Evolutionary conservation across 2,888 invertebrate species (phyloP).

Genomic region (Catotricha subobsoleta): DNA sequence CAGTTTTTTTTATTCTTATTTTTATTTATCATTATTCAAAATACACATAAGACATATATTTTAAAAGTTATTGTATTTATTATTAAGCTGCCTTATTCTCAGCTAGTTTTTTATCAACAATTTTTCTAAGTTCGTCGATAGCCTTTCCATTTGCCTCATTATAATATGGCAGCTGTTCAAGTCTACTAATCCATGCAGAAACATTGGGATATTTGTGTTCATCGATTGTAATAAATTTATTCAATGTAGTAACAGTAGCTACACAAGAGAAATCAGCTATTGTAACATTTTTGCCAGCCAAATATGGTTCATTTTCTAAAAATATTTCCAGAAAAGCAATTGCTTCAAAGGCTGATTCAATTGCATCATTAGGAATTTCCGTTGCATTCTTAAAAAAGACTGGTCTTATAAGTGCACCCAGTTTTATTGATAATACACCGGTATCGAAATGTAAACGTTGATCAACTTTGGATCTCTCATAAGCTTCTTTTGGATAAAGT

Average conservation of each 20-base stretch:
- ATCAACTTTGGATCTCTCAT: constrained; percentile 23
- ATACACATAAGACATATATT: too few relatives aligned
- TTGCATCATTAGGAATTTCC: neutral
- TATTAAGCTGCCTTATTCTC: too few relatives aligned
- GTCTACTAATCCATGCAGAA: too few relatives aligned
- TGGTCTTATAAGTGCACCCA: constrained; percentile 16
- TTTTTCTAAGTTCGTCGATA: too few relatives aligned
- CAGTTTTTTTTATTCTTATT: too few relatives aligned
- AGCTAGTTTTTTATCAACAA: too few relatives aligned
- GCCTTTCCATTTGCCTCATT: too few relatives aligned
- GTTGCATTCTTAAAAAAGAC: neutral
- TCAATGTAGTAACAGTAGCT: constrained; percentile 8
- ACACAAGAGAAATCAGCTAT: constrained; percentile 22
- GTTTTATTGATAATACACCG: constrained; percentile 20
- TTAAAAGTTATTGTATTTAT: too few relatives aligned
- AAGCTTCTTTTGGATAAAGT: constrained; percentile 22
- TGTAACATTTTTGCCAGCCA: constrained; percentile 19
- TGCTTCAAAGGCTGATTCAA: constrained; percentile 17
- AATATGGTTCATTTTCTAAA: constrained; percentile 15
- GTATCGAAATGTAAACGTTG: constrained; percentile 26
- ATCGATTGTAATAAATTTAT: too few relatives aligned
- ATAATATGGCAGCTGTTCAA: too few relatives aligned
- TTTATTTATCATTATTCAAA: too few relatives aligned
- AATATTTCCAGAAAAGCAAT: constrained; percentile 21
- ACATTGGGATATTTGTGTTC: too few relatives aligned